Evolutionary conservation across 2,888 invertebrate genomes (phyloP).

Genomic region (Patella pellucida): DNA sequence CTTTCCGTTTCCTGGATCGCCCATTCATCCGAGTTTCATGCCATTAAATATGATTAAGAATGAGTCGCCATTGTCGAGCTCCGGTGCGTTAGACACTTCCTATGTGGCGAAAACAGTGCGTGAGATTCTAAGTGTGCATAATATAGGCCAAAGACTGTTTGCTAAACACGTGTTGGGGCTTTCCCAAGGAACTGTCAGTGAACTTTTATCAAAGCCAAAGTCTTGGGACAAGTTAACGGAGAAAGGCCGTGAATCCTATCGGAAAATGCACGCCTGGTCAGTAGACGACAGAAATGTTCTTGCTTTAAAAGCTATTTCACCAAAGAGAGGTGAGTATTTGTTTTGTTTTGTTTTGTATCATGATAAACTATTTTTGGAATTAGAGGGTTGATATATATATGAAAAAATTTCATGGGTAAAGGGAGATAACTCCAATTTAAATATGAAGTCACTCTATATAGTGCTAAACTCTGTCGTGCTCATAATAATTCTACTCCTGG

Average conservation of each 20-base stretch:
- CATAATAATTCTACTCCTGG: too few species aligned
- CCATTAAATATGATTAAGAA: slow-evolving; percentile 41
- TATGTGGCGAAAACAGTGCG: slow-evolving; percentile 91
- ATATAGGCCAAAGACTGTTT: slow-evolving; percentile 98
- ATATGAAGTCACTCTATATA: neutral
- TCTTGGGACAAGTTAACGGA: slow-evolving; percentile 99
- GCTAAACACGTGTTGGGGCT: slow-evolving; percentile 97
- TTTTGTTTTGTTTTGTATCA: neutral
- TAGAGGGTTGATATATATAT: neutral
- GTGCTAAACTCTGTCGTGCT: neutral
- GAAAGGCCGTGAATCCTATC: slow-evolving; percentile 98
- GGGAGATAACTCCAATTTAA: neutral
- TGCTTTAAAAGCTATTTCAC: slow-evolving; percentile 95
- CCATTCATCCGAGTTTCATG: slow-evolving; percentile 30
- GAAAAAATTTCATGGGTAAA: neutral
- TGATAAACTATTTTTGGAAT: neutral
- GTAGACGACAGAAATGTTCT: slow-evolving; percentile 97
- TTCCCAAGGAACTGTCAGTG: slow-evolving; percentile 96
- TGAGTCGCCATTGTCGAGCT: slow-evolving; percentile 28
- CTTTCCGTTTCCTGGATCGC: slow-evolving; percentile 27
- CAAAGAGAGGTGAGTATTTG: slow-evolving; percentile 68
- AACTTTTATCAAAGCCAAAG: slow-evolving; percentile 97
- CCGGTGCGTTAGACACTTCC: slow-evolving; percentile 89
- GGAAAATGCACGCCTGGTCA: slow-evolving; percentile 99
- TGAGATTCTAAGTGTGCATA: slow-evolving; percentile 94